Evolutionary conservation across 2,888 invertebrate genomes (phyloP).

Genomic region (Campaea margaritaria): DNA sequence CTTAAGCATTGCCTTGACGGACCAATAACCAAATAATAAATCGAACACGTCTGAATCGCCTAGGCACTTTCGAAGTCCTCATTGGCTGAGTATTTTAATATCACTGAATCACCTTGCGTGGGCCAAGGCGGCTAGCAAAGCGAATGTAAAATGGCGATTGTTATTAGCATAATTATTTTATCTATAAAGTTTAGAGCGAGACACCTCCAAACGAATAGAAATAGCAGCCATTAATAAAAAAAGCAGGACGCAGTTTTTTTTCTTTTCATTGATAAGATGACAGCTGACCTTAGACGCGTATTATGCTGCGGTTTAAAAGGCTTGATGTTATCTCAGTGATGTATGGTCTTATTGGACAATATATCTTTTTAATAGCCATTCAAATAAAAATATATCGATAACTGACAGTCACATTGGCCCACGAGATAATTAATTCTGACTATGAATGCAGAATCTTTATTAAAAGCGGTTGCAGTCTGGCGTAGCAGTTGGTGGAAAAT

Average conservation of each 20-base stretch:
- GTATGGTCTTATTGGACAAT: conserved; percentile 14
- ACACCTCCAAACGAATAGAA: conserved; percentile 25
- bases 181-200: conserved; percentile 19
- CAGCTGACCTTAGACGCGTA: conserved; percentile 21
- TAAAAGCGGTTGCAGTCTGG: conserved; percentile 32
- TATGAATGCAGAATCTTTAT: conserved; percentile 34
- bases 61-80: conserved; percentile 76
- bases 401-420: conserved; percentile 8
- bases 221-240: conserved; percentile 22
- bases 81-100: conserved; percentile 76
- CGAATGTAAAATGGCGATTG: conserved; percentile 77
- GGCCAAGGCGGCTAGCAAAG: conserved; percentile 77
- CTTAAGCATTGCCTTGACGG: conserved; percentile 34
- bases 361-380: conserved; percentile 21
- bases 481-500: conserved; percentile 49
- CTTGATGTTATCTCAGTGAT: conserved; percentile 26
- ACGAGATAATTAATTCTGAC: conserved; percentile 9
- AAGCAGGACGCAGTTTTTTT: conserved; percentile 20
- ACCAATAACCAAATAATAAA: conserved; percentile 44
- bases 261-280: conserved; percentile 20
- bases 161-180: conserved; percentile 59
- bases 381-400: conserved; percentile 15
- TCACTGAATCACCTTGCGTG: conserved; percentile 81
- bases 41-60: conserved; percentile 62
- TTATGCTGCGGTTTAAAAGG: conserved; percentile 14